Base-by-base conservation (phyloP, 2,888 invertebrate genomes). In the Drosophila austrosaltans region DNA sequence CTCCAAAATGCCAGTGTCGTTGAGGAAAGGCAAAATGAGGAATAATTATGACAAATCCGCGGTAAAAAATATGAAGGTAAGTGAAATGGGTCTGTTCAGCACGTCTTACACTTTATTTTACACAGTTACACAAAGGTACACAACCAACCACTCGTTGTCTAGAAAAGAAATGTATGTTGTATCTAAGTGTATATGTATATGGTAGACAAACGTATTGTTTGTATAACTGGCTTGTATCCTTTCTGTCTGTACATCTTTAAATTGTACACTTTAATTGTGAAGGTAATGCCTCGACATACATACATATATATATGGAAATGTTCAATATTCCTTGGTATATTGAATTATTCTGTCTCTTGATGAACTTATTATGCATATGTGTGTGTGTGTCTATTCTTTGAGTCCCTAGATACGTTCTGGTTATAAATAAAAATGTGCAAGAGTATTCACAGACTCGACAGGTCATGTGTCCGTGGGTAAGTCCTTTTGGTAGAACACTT, bases 11-110 rank as follows among this genome's bases (percentile, higher is more conserved):
- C 76, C 78, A 71, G 72, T 59, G 71, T 54, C 64, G 73, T 67
- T 77, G 76, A 74, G 80, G 80, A 83, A 82, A 76, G 71, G 69
- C 78, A 79, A 82, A 82, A 79, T 79, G 77, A 79, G 85, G 87
- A 87, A 87, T 86, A 87, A 87, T 86, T 82, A 86, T 86, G 85
- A 81, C 86, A 86, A 86, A 87, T 87, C 81, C 85, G 87, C 75
- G 77, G 68, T 75, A 69, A 80, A 82, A 71, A 80, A 84, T 80
- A 82, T 74, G 79, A 79, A 78, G 86, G 79, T 76, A 73, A 63
- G 68, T 66, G 53, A 62, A 62, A 54, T 62, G 40, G 36, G 62
- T 66, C 57, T 39, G 57, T 57, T 57, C 36, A 39, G 57, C 57
- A 57, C 57, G 57, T 57, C 57, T 39, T 57, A 57, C 57, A 36